Conservation (phyloP, 2,888 invertebrate genomes). For the Cacoxenus indagator region DNA sequence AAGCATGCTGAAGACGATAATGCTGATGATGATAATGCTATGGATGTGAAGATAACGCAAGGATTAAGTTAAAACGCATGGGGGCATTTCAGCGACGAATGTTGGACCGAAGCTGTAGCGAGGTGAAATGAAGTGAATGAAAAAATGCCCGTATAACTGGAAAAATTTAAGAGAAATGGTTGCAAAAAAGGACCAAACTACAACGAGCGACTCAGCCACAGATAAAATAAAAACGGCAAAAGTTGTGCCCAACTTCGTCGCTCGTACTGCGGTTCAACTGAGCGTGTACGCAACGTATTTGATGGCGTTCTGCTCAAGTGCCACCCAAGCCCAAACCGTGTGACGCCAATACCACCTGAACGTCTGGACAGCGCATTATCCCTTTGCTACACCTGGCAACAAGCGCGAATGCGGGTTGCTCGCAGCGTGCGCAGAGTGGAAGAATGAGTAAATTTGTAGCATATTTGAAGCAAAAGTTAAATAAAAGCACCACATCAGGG, state of each 20-base stretch:
- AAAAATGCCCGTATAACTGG: not conserved
- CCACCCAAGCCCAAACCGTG: slow-evolving; percentile 11
- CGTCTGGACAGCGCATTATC: slow-evolving; percentile 28
- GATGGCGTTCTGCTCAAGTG: slow-evolving; percentile 23
- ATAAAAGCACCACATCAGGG: slow-evolving; percentile 38
- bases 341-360: slow-evolving; percentile 18
- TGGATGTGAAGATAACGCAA: not conserved
- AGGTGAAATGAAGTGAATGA: not conserved
- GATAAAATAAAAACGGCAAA: slow-evolving; percentile 6
- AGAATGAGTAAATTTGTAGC: slow-evolving; percentile 12
- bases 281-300: slow-evolving; percentile 61
- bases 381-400: not conserved
- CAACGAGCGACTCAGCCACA: not conserved
- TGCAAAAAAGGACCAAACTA: not conserved
- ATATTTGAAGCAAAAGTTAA: slow-evolving; percentile 17
- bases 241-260: slow-evolving; percentile 30
- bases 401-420: not conserved
- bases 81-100: not conserved
- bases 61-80: slow-evolving; percentile 4
- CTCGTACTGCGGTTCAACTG: slow-evolving; percentile 66
- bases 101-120: not conserved
- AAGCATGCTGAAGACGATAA: not conserved
- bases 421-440: too few relatives aligned
- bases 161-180: not conserved
- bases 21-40: not conserved